Conservation (phyloP, 2,888 invertebrate genomes). For the Harpalus rufipes region DNA sequence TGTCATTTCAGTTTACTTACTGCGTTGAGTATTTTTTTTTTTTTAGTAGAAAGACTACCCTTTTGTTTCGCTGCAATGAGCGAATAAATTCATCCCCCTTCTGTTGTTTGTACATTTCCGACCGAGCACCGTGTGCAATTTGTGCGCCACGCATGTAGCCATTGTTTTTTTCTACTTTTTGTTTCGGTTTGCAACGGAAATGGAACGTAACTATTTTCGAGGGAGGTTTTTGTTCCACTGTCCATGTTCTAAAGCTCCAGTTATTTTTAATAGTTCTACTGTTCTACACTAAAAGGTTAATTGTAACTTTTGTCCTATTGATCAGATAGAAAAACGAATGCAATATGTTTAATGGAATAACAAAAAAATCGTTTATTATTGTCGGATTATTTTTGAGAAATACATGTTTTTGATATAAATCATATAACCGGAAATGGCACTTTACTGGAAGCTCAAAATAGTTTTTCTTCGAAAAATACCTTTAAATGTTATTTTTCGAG, state of each 20-base stretch:
- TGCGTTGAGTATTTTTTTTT: background rate
- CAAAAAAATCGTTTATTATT: too few relatives aligned
- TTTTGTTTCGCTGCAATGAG: background rate
- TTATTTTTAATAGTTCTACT: background rate
- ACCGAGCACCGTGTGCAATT: background rate
- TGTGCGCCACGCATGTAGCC: slow-evolving; percentile 38
- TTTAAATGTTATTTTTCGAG: too few relatives aligned
- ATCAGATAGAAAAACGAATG: background rate
- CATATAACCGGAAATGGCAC: too few relatives aligned
- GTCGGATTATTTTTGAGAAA: too few relatives aligned
- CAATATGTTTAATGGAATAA: too few relatives aligned
- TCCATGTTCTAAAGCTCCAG: background rate
- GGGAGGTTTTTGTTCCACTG: slow-evolving; percentile 1
- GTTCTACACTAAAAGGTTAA: background rate
- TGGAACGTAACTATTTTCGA: slow-evolving; percentile 32
- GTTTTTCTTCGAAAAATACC: too few relatives aligned
- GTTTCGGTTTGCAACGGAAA: slow-evolving; percentile 13
- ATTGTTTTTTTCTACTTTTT: slow-evolving; percentile 17
- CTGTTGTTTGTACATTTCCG: slow-evolving; percentile 2
- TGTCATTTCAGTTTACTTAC: background rate
- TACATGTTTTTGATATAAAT: too few relatives aligned
- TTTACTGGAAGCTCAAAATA: too few relatives aligned
- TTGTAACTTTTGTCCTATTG: background rate
- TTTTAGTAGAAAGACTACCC: background rate
- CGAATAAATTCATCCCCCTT: background rate